Percentiles rank a stretch among this genome's conserved stretches.
Conservation (phyloP, 1,140 invertebrate species). For the Chymomyza costata region DNA sequence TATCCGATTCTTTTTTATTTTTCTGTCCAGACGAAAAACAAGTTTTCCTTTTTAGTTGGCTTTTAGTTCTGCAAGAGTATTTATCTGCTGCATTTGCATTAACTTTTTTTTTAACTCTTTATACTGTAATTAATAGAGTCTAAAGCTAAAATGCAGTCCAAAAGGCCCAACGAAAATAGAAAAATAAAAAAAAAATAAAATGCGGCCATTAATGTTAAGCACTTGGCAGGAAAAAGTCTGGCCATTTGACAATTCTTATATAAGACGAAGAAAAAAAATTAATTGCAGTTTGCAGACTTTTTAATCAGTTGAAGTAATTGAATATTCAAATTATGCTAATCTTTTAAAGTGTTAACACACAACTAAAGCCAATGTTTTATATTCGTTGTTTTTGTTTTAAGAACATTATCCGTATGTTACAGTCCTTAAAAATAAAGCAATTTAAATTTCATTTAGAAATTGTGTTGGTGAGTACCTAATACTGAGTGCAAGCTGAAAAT, state of each 20-base stretch:
- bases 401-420: too few species aligned
- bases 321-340: too few species aligned
- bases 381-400: too few species aligned
- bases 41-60: slow-evolving; percentile 40
- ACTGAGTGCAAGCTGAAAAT: too few species aligned
- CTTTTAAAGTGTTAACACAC: too few species aligned
- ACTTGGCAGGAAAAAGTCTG: slow-evolving; percentile 50
- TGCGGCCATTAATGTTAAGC: slow-evolving; percentile 61
- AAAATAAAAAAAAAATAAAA: too few species aligned
- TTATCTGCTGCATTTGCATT: slow-evolving; percentile 12
- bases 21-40: slow-evolving; percentile 15
- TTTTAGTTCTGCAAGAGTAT: slow-evolving; percentile 46
- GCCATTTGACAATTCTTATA: slow-evolving; percentile 45
- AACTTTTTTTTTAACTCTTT: slow-evolving; percentile 47
- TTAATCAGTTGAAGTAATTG: slow-evolving; percentile 60
- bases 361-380: too few species aligned
- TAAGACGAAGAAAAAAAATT: slow-evolving; percentile 5
- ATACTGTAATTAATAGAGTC: slow-evolving; percentile 14
- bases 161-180: too few species aligned
- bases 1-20: too few species aligned
- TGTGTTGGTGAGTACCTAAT: too few species aligned
- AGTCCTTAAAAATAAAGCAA: too few species aligned
- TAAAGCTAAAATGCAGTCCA: slow-evolving; percentile 24
- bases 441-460: too few species aligned
- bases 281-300: slow-evolving; percentile 22